phyloP scores from a whole-genome alignment of 1,140 invertebrate species.

The Hyles euphorbiae region DNA sequence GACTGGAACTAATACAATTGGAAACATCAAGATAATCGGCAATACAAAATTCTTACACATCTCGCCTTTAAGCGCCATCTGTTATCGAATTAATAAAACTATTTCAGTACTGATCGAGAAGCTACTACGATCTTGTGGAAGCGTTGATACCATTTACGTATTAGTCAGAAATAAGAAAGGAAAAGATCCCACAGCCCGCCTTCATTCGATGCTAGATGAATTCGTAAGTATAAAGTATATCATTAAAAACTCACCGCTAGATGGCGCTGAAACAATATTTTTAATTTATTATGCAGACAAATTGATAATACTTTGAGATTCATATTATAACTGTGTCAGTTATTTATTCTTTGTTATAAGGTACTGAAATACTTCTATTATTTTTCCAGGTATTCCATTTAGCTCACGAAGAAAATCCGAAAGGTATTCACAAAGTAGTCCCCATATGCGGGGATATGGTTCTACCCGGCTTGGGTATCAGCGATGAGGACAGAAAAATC shows the following conservation, averaged over 20 bases:
- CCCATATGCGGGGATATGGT: conserved; percentile 82
- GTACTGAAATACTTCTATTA: conserved; percentile 1
- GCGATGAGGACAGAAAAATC: conserved; percentile 75
- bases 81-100: conserved; percentile 8
- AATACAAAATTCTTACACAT: background rate
- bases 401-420: conserved; percentile 63
- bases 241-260: background rate
- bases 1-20: no score
- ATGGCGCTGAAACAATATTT: background rate
- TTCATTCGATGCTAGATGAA: conserved; percentile 81
- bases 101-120: conserved; percentile 85
- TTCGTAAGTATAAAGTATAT: conserved; percentile 72
- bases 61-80: conserved; percentile 7
- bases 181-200: conserved; percentile 78
- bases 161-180: conserved; percentile 87
- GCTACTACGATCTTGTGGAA: conserved; percentile 84
- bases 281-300: no score
- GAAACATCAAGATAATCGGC: no score
- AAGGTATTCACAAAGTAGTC: conserved; percentile 78
- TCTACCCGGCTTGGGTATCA: conserved; percentile 81
- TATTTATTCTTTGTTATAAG: no score
- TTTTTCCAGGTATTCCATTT: conserved; percentile 76
- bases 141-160: conserved; percentile 84
- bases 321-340: no score
- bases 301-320: no score